phyloP scores from a whole-genome alignment of 2,797 vertebrate genomes.

The Myotis findleyi region DNA sequence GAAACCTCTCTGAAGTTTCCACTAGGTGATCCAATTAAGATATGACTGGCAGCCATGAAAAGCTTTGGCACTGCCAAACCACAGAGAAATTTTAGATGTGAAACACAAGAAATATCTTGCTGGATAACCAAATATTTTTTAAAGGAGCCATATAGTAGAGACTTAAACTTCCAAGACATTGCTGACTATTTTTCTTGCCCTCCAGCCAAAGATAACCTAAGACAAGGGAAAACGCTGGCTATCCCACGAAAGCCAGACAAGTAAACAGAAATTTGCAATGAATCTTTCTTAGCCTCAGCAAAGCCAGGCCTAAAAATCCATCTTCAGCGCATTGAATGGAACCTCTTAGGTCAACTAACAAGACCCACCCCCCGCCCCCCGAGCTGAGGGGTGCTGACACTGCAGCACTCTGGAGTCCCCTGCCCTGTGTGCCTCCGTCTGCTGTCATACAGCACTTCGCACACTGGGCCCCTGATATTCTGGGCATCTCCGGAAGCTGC shows the following conservation, averaged over 20 bases:
- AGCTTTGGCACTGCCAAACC: conserved; percentile 68
- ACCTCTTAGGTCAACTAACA: conserved; percentile 79
- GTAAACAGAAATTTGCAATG: conserved; percentile 62
- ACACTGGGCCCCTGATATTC: background rate
- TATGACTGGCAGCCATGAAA: conserved; percentile 62
- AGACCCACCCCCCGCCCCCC: background rate
- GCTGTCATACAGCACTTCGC: background rate
- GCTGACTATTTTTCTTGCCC: conserved; percentile 68
- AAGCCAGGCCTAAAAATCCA: conserved; percentile 59
- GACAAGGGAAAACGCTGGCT: conserved; percentile 68
- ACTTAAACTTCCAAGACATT: conserved; percentile 68
- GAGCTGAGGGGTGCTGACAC: conserved; percentile 46
- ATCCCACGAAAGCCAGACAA: conserved; percentile 67
- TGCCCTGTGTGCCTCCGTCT: background rate
- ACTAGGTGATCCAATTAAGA: conserved; percentile 75
- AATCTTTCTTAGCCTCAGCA: conserved; percentile 75
- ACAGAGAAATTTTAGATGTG: conserved; percentile 72
- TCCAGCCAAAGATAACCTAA: conserved; percentile 72
- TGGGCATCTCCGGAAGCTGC: background rate
- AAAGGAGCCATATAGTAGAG: conserved; percentile 68
- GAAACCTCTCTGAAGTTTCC: conserved; percentile 65
- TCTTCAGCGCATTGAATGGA: conserved; percentile 73
- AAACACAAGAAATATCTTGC: conserved; percentile 68
- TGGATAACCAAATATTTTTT: conserved; percentile 78
- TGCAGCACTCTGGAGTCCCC: background rate